A percentile compares a stretch with the other conserved stretches of the same genome.
phyloP scores from a whole-genome alignment of 1,140 invertebrate species.

The Caenorhabditis inopinata region DNA sequence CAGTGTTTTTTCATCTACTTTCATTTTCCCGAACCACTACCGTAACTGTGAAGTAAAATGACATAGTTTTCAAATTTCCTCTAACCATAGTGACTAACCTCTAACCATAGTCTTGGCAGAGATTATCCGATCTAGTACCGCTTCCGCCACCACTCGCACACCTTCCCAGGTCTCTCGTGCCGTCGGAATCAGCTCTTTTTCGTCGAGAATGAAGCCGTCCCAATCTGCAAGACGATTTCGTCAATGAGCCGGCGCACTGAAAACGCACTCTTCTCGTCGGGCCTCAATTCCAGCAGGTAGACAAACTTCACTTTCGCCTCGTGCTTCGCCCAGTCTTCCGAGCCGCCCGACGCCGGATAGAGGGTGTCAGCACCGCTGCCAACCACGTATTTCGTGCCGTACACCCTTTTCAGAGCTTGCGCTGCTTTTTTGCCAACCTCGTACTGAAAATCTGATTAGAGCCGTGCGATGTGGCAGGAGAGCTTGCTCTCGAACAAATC shows the following conservation, averaged over 20 bases:
- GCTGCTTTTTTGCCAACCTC: constrained; percentile 63
- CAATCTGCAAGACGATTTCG: constrained; percentile 64
- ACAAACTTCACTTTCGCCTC: constrained; percentile 62
- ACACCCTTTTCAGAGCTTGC: constrained; percentile 55
- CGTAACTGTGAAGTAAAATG: too few relatives aligned
- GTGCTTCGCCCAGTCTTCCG: constrained; percentile 65
- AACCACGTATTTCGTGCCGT: constrained; percentile 65
- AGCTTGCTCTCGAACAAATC: background rate
- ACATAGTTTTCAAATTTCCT: too few relatives aligned
- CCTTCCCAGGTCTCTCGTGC: constrained; percentile 65
- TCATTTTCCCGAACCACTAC: too few relatives aligned
- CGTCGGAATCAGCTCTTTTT: constrained; percentile 62
- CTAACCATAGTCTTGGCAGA: background rate
- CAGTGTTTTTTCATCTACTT: too few relatives aligned
- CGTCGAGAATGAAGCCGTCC: constrained; percentile 65
- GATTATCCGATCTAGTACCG: constrained; percentile 55
- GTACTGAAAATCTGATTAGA: constrained; percentile 53
- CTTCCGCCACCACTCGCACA: constrained; percentile 62
- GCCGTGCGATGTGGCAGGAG: background rate
- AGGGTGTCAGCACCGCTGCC: constrained; percentile 62
- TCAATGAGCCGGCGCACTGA: too few relatives aligned
- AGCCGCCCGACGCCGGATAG: constrained; percentile 61
- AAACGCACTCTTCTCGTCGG: constrained; percentile 66
- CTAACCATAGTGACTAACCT: too few relatives aligned
- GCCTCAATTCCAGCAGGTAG: constrained; percentile 62